Conservation (phyloP, 2,888 invertebrate genomes). For the Caenorhabditis doughertyi region DNA sequence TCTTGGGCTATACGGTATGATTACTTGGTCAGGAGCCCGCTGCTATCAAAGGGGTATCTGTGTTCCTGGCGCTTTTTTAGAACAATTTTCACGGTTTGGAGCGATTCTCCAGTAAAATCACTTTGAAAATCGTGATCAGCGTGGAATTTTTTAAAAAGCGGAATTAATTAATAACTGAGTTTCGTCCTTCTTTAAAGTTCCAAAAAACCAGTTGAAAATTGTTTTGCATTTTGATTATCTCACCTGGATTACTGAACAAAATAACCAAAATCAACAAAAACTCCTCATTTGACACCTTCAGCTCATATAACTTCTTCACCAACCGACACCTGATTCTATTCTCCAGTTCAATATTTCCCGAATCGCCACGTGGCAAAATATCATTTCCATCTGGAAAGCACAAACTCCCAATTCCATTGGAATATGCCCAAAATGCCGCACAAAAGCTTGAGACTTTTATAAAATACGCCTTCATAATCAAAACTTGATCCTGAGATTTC, state of each 20-base stretch:
- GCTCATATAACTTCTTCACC: not conserved
- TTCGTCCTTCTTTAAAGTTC: too few relatives aligned
- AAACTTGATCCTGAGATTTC: not conserved
- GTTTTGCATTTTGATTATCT: too few relatives aligned
- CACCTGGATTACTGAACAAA: conserved; percentile 37
- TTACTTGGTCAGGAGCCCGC: too few relatives aligned
- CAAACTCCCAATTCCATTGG: not conserved
- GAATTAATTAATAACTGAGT: too few relatives aligned
- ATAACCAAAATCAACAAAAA: conserved; percentile 11
- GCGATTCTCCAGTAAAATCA: too few relatives aligned
- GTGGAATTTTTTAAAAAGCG: too few relatives aligned
- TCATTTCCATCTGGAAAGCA: conserved; percentile 8
- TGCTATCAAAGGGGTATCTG: too few relatives aligned
- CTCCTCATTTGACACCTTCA: conserved; percentile 23
- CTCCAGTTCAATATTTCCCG: not conserved
- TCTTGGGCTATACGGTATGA: too few relatives aligned
- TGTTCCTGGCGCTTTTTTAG: too few relatives aligned
- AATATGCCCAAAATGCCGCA: conserved; percentile 1
- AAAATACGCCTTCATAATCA: not conserved
- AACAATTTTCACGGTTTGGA: too few relatives aligned
- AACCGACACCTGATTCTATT: conserved; percentile 1
- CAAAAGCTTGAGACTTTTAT: not conserved
- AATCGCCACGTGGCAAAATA: not conserved
- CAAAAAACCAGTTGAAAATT: too few relatives aligned
- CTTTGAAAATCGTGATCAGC: too few relatives aligned